These are phyloP conservation scores for Akabosia matsudoensis DNA, from an alignment of 1,140 invertebrate species.

Conservation along the genomic window DNA sequence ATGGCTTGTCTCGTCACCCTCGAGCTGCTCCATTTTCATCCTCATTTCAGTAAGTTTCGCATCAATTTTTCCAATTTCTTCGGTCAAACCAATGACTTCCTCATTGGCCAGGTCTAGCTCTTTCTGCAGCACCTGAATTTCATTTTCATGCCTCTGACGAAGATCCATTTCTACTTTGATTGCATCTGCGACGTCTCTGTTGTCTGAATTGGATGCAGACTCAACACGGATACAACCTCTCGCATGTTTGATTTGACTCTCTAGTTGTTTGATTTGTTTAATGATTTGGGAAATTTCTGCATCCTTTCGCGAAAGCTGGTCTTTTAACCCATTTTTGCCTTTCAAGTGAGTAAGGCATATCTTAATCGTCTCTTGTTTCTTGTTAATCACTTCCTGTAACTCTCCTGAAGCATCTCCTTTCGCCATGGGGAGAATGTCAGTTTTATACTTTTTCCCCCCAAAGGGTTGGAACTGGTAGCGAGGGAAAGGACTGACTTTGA, in stretches of 20 bases:
- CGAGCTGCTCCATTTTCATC: background rate
- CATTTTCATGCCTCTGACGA: background rate
- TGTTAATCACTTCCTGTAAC: background rate
- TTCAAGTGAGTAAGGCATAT: background rate
- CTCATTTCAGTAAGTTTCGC: background rate
- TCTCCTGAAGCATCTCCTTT: background rate
- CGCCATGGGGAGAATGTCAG: conserved; percentile 6
- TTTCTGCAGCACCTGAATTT: background rate
- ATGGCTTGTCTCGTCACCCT: background rate
- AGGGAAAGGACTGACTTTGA: background rate
- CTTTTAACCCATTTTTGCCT: background rate
- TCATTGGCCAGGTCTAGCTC: background rate
- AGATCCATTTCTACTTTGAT: background rate
- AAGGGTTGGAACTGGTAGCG: background rate
- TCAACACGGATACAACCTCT: background rate
- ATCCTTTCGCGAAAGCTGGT: background rate
- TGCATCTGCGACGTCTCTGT: background rate
- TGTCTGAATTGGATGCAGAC: background rate
- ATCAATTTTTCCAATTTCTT: background rate
- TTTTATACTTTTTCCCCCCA: background rate
- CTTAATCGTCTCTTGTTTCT: background rate
- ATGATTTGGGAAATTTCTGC: background rate
- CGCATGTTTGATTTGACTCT: background rate
- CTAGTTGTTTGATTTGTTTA: background rate
- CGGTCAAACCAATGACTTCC: background rate